phyloP scores from a whole-genome alignment of 2,113 vertebrate genomes.

The Tragelaphus imberbis region DNA sequence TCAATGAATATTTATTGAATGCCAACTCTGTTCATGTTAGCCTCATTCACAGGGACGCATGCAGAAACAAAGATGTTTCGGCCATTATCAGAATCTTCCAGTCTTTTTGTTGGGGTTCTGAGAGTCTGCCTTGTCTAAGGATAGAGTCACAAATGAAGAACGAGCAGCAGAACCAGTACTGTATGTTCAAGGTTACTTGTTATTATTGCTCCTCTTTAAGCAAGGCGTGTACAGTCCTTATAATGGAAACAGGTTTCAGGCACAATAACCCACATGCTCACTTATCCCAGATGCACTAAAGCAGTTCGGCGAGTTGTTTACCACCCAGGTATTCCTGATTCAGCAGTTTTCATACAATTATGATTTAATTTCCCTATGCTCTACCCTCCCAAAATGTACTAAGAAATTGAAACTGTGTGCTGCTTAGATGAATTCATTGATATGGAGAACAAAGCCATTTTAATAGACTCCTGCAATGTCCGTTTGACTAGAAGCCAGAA shows the following conservation, averaged over 20 bases:
- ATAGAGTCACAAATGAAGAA: neutral
- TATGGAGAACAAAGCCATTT: conserved; percentile 41
- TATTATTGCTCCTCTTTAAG: neutral
- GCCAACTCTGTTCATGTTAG: neutral
- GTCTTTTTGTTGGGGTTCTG: neutral
- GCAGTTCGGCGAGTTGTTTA: conserved; percentile 10
- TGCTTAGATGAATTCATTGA: conserved; percentile 39
- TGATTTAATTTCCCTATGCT: conserved; percentile 25
- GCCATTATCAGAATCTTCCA: neutral
- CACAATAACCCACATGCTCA: conserved; percentile 34
- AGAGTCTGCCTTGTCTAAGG: neutral
- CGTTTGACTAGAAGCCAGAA: conserved; percentile 54
- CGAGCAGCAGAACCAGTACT: neutral
- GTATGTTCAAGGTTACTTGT: neutral
- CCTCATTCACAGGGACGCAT: neutral
- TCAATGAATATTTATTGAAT: conserved; percentile 49
- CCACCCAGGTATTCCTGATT: conserved; percentile 22
- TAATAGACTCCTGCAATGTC: conserved; percentile 3
- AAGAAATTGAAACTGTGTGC: conserved; percentile 35
- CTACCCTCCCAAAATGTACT: conserved; percentile 40
- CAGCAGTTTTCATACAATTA: conserved; percentile 41
- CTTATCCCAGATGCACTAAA: conserved; percentile 31
- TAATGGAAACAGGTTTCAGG: conserved; percentile 38
- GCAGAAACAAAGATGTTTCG: conserved; percentile 32
- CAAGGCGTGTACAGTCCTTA: neutral